Base-by-base conservation (phyloP, 37 sponge, comb jelly and placozoan species). In the Spongilla lacustris region DNA sequence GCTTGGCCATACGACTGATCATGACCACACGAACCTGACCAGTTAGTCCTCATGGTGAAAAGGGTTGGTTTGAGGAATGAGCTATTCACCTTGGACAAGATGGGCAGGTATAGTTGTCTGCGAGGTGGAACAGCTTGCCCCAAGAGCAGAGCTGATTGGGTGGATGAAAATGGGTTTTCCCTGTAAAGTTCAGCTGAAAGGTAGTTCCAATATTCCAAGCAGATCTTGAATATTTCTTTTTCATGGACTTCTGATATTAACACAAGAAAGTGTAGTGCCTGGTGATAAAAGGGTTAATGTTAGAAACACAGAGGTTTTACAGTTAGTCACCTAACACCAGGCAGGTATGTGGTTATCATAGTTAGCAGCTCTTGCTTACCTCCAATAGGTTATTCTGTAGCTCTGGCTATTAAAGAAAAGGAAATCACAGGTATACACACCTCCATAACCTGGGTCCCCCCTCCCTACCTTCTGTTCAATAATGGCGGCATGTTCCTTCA, bases 211-310 rank as follows among this genome's bases (percentile, higher is more conserved):
- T 97, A 99, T 58, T 99, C 99, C 48, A 99, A 88, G 50, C 97
- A 99, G 23, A 99, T 99, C 90, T 99, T 99, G 91, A 99, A 99
- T 13, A 99, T 99, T 89, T 99, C 99, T 71, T 91, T 99, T 80
- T 99, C 97, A 23, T 97, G 95, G 48, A 99, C 96, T 83, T 97
- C 96, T 23, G 99, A 99, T 21, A 99, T 94, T 0, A 97, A 83
- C 38, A 99, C 97, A 71, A 99, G 85, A 48, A 91, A 99, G 75
- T 97, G 96, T n/a, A 99, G 92, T n/a, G 96, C 99, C 94, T 99
- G 75, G 36, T 85, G 0, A 31, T 80, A 31, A 22, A 75, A 29
- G 75, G 50, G 38, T 13, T 23, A 23, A 34, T 0, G 6, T n/a
- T n/a, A n/a, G n/a, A n/a, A 29, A 79, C 66, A 46, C 46, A 46